These are phyloP conservation scores for Propithecus coquereli DNA, from an alignment of 2,113 vertebrate genomes.

Conservation along the genomic window DNA sequence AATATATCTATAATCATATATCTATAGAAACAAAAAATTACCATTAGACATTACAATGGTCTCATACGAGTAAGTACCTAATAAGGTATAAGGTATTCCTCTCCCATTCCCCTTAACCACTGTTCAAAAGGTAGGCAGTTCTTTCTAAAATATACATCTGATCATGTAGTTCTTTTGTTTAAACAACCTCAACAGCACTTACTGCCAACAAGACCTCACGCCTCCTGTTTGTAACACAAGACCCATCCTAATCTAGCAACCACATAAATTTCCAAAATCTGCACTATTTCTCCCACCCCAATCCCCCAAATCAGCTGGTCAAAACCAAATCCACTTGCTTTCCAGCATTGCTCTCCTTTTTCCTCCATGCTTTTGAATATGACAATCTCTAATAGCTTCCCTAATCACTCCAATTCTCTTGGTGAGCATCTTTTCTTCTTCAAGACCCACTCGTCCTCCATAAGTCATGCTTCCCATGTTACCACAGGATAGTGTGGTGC, in stretches of 20 bases:
- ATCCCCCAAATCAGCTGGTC: not conserved
- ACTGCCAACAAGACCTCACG: not conserved
- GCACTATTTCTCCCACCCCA: too few species aligned
- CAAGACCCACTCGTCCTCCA: not conserved
- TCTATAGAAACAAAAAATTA: not conserved
- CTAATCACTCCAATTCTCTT: not conserved
- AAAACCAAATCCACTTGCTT: not conserved
- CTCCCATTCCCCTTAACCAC: not conserved
- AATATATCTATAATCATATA: not conserved
- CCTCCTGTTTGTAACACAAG: not conserved
- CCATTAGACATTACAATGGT: not conserved
- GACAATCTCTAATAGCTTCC: not conserved
- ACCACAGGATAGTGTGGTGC: not conserved
- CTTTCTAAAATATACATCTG: not conserved
- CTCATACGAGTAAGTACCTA: not conserved
- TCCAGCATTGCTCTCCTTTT: not conserved
- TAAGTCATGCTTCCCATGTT: not conserved
- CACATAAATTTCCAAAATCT: not conserved
- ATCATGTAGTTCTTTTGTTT: not conserved
- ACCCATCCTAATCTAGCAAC: not conserved
- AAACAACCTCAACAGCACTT: not conserved
- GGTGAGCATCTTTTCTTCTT: not conserved
- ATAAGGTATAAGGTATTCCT: not conserved
- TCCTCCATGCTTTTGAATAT: not conserved
- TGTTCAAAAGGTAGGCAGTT: not conserved